Evolutionary conservation across 2,888 invertebrate genomes (phyloP), one percentile per base, ranked within the genome.

Genomic region (Mythimna albipuncta): DNA sequence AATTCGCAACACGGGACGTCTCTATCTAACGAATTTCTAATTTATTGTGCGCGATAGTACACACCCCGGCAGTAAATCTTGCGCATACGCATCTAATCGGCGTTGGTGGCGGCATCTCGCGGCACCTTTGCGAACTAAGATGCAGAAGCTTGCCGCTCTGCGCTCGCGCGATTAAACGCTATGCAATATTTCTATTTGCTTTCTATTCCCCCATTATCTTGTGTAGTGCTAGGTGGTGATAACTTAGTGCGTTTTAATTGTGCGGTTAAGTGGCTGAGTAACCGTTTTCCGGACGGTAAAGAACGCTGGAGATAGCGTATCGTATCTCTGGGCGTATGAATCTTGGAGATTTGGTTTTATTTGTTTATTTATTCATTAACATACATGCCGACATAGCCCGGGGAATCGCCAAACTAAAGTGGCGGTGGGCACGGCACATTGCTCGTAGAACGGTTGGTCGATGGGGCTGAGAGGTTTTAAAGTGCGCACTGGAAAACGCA

Each of bases 21-120:
- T 95, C 92, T 96, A 96, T 96, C 96, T 96, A 95, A 94, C 95
- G 93, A 95, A 96, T 95, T 95, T 95, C 95, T 95, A 96, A 96
- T 96, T 95, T 96, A 96, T 94, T 89, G 94, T 91, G 89, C 88
- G 91, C 92, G 95, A 95, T 95, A 95, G 89, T 86, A 84, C 90
- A 87, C 91, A 88, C 88, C 89, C 88, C 89, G 90, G 94, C 93
- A 90, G 94, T 95, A 95, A 95, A 95, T 95, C 91, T 89, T 92
- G 92, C 92, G 93, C 89, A 86, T 65, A 86, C 92, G 91, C 94
- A 95, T 96, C 95, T 95, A 94, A 95, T 96, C 96, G 89, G 80
- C 85, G 81, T 69, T 87, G 81, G 88, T 87, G 89, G 93, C 93
- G 93, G 90, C 94, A 95, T 95, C 95, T 94, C 87, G 94, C 96